Conservation (phyloP, 2,888 invertebrate genomes). For the Tipula vernalis region DNA sequence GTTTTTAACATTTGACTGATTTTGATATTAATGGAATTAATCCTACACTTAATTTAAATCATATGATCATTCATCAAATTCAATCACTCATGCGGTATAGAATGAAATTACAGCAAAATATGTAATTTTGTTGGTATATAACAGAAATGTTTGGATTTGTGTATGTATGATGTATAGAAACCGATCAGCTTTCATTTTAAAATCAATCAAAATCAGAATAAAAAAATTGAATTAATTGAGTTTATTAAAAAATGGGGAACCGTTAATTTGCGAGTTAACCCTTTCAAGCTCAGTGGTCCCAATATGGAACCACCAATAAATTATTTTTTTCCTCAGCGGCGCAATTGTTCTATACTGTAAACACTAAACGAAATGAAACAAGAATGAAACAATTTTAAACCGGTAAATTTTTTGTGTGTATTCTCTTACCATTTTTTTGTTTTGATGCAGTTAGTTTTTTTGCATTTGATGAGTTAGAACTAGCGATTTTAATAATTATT, state of each 20-base stretch:
- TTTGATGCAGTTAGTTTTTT: no score
- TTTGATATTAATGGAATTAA: conserved; percentile 4
- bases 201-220: not conserved
- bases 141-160: not conserved
- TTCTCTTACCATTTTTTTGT: no score
- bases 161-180: not conserved
- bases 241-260: not conserved
- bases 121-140: not conserved
- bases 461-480: no score
- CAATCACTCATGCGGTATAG: not conserved
- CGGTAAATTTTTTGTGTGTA: no score
- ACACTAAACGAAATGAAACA: no score
- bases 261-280: not conserved
- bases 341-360: no score
- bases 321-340: no score
- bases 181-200: not conserved
- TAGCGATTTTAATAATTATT: no score
- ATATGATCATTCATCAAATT: not conserved
- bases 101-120: not conserved
- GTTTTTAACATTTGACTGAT: not conserved
- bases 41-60: conserved; percentile 4
- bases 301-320: no score
- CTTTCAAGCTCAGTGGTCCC: no score
- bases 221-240: not conserved
- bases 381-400: no score